phyloP scores from a whole-genome alignment of 2,797 vertebrate genomes.

The Triplophysa yarkandensis region DNA sequence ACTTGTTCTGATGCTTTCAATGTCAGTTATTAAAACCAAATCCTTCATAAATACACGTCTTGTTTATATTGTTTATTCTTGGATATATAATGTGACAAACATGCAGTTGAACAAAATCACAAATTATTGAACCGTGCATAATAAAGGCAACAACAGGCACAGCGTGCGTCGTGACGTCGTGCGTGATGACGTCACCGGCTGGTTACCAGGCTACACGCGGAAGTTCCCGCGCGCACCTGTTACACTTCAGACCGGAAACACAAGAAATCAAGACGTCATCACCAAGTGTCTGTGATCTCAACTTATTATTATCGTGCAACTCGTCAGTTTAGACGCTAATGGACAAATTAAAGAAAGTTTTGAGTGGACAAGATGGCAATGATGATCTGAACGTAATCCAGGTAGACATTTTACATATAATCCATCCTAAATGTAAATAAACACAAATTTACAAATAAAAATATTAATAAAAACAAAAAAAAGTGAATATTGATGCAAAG shows the following conservation, averaged over 20 bases:
- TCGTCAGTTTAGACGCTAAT: constrained; percentile 59
- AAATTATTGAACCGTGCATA: neutral
- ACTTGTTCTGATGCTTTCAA: neutral
- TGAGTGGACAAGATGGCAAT: constrained; percentile 59
- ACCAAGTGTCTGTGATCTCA: neutral
- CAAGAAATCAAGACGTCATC: constrained; percentile 14
- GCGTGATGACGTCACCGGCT: constrained; percentile 46
- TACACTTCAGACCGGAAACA: constrained; percentile 49
- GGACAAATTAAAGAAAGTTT: constrained; percentile 79
- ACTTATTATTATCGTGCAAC: neutral
- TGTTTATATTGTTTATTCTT: no score
- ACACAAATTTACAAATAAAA: no score
- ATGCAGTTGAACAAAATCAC: no score
- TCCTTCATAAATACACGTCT: no score
- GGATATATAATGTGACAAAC: no score
- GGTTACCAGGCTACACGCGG: constrained; percentile 55
- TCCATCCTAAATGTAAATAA: no score
- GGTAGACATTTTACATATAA: no score
- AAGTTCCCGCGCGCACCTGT: constrained; percentile 60
- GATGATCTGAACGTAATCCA: constrained; percentile 64
- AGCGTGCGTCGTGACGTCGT: no score
- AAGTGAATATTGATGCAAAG: no score
- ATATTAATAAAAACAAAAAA: no score
- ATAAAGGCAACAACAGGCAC: neutral
- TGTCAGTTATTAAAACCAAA: no score